Evolutionary conservation across 2,888 invertebrate genomes (phyloP), one percentile per base, ranked within the genome.

Genomic region (Phyllotreta striolata): DNA sequence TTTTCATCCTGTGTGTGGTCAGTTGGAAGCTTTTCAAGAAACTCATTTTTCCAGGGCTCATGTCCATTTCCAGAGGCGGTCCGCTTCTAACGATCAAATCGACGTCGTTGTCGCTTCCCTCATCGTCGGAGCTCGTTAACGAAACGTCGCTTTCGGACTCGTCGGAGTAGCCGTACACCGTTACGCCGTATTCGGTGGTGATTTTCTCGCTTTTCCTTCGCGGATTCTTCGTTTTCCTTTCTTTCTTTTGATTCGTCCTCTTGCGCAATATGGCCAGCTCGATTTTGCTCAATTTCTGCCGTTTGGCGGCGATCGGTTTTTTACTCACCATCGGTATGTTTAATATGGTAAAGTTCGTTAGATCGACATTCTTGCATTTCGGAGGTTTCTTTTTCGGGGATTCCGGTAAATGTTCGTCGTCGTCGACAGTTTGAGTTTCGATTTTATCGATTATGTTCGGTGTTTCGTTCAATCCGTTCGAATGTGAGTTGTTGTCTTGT

Each of bases 1-100:
- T 88, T 72, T 82, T 87, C 67, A 78, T 82, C 55, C 82, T 81
- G 60, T 84, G 83, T n/a, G 90, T 87, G 6, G 88, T 88, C 63
- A 91, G 79, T 55, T 84, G 86, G 67, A 90, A 86, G 70, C 85
- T 82, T 34, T 86, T 84, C 57, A 91, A 82, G 77, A 90, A 90
- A 10, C 85, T 81, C 10, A 86, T 77, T 76, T 91, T 86, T 52
- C 83, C 82, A 37, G 84, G 81, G 9, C 82, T 80, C 60, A 82
- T 79, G 68, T 85, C 84, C 12, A 82, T 77, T 68, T 84, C 83
- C n/a, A 82, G 79, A 6, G 85, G 85, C 63, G 82, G 83, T 62
- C 82, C 85, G 68, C 86, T 84, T 49, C 86, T 87, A 24, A 89
- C 86, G 79, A 82, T 83, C n/a, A 84, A 73, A 70, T 81, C 79